phyloP scores from a whole-genome alignment of 2,113 vertebrate genomes.

The Megaptera novaeangliae region DNA sequence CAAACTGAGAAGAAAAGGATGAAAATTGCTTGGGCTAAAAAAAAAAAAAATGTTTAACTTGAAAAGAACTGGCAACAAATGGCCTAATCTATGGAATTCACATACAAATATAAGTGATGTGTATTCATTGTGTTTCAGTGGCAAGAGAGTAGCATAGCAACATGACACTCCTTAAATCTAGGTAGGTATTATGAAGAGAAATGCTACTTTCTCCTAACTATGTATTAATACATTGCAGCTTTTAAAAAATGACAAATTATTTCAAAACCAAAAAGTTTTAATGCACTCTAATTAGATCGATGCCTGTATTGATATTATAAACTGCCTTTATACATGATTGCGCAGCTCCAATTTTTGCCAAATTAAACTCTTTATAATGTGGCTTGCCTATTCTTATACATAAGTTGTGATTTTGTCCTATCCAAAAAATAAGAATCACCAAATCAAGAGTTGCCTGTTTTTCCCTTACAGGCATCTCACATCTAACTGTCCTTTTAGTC shows the following conservation, averaged over 20 bases:
- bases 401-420: not conserved
- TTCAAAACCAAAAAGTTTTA: not conserved
- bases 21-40: not conserved
- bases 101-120: not conserved
- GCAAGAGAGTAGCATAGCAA: not conserved
- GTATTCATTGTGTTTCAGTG: not conserved
- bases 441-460: not conserved
- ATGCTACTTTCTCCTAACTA: not conserved
- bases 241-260: not conserved
- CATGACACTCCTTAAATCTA: not conserved
- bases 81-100: not conserved
- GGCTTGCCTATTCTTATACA: not conserved
- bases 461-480: not conserved
- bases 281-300: not conserved
- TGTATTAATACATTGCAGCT: not conserved
- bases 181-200: not conserved
- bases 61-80: constrained; percentile 12
- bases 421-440: not conserved
- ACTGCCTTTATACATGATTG: not conserved
- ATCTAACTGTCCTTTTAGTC: not conserved
- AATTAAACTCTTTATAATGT: not conserved
- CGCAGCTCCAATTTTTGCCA: not conserved
- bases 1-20: not conserved
- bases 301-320: not conserved
- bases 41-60: not conserved